A percentile compares a stretch with the other conserved stretches of the same genome.
phyloP scores from a whole-genome alignment of 1,140 invertebrate species.

The Bombus pyrosoma region DNA sequence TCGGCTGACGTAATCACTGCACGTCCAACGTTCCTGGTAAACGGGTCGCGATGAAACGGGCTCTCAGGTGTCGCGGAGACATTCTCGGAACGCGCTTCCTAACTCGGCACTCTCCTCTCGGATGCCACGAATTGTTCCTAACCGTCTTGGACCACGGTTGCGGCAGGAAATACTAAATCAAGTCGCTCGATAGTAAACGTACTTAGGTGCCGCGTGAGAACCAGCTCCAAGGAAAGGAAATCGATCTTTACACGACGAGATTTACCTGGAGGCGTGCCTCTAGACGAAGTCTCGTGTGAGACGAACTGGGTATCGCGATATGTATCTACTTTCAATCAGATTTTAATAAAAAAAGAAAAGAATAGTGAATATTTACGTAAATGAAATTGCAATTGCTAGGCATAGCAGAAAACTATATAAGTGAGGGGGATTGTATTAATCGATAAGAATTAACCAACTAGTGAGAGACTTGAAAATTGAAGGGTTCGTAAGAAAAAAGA shows the following conservation, averaged over 20 bases:
- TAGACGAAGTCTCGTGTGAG: neutral
- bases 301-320: neutral
- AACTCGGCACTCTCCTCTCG: conserved; percentile 17
- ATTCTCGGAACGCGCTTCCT: conserved; percentile 70
- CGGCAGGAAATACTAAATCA: conserved; percentile 50
- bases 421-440: fast-evolving
- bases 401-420: no score
- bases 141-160: neutral
- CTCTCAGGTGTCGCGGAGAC: conserved; percentile 71
- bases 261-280: neutral
- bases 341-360: no score
- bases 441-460: no score
- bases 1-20: conserved; percentile 63
- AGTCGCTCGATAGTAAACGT: conserved; percentile 31
- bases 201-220: conserved; percentile 37
- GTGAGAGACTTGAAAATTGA: no score
- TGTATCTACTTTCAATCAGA: neutral
- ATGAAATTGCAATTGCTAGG: no score
- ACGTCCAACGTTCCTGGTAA: conserved; percentile 34
- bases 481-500: no score
- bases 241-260: neutral
- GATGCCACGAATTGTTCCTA: conserved; percentile 49
- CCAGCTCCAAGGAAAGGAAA: neutral
- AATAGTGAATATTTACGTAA: no score
- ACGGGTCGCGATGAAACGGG: conserved; percentile 37